Conservation (phyloP, 1,140 invertebrate genomes). For the Lepidurus couesii region DNA sequence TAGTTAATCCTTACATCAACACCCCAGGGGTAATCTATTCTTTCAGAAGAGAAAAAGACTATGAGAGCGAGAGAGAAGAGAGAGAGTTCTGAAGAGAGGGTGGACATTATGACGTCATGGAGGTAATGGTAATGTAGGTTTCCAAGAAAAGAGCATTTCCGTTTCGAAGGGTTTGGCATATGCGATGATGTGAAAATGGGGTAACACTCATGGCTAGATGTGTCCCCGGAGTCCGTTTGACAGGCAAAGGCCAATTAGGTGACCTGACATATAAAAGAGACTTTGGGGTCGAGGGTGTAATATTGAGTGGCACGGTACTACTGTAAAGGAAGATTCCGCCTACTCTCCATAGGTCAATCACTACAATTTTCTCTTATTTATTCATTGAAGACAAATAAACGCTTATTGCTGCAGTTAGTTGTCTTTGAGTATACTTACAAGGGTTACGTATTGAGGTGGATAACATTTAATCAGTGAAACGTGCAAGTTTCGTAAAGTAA, state of each 20-base stretch:
- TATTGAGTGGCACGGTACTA: not conserved
- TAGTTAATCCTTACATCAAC: slow-evolving; percentile 22
- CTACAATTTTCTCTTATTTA: no score
- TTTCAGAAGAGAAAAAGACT: slow-evolving; percentile 11
- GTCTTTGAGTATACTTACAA: no score
- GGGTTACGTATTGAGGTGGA: no score
- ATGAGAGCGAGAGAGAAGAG: not conserved
- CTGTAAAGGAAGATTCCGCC: not conserved
- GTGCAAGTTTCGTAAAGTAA: no score
- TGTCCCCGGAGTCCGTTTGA: slow-evolving; percentile 1
- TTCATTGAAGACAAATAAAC: no score
- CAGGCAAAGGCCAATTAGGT: slow-evolving; percentile 9
- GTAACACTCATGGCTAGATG: slow-evolving; percentile 16
- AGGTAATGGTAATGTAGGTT: no score
- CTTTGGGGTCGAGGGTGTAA: not conserved
- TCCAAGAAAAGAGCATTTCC: not conserved
- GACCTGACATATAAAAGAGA: slow-evolving; percentile 6
- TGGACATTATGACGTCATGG: slow-evolving; percentile 11
- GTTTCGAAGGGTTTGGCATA: slow-evolving; percentile 8
- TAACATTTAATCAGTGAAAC: no score
- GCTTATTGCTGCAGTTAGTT: no score
- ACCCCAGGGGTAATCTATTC: slow-evolving; percentile 21
- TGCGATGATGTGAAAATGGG: slow-evolving; percentile 15
- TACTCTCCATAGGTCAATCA: no score
- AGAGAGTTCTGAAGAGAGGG: slow-evolving; percentile 5